A percentile compares a stretch with the other conserved stretches of the same genome.
Conservation (phyloP, 2,113 vertebrate species). For the Balaenoptera acutorostrata region DNA sequence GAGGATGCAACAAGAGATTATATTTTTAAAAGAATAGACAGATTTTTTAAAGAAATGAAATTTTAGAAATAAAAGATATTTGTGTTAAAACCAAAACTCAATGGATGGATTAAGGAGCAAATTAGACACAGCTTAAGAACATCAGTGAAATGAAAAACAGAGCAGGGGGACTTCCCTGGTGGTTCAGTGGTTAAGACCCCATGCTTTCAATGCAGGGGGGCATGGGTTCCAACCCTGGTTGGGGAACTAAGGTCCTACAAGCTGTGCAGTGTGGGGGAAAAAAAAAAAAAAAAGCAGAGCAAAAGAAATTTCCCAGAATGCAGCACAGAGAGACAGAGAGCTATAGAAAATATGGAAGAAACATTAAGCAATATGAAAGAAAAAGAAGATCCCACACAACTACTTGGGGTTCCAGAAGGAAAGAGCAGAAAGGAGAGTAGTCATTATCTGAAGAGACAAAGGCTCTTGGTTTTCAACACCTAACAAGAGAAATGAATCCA, state of each 20-base stretch:
- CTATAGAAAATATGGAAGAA: neutral
- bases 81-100: neutral
- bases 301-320: slow-evolving; percentile 2
- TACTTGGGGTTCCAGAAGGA: neutral
- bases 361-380: slow-evolving; percentile 14
- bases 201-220: neutral
- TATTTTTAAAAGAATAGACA: neutral
- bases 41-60: neutral
- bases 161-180: neutral
- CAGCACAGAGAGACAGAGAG: neutral
- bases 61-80: slow-evolving; percentile 4
- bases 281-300: neutral
- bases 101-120: neutral
- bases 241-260: neutral
- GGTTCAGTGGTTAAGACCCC: neutral
- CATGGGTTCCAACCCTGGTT: neutral
- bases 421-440: neutral
- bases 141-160: slow-evolving; percentile 22
- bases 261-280: neutral
- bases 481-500: slow-evolving; percentile 26
- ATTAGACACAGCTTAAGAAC: neutral
- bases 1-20: neutral
- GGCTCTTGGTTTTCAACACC: neutral
- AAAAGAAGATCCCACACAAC: neutral
- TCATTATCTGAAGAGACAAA: neutral